Percentiles rank a stretch among this genome's conserved stretches.
Conservation (phyloP, 2,888 invertebrate genomes). For the Zhuqinia jingwanae region DNA sequence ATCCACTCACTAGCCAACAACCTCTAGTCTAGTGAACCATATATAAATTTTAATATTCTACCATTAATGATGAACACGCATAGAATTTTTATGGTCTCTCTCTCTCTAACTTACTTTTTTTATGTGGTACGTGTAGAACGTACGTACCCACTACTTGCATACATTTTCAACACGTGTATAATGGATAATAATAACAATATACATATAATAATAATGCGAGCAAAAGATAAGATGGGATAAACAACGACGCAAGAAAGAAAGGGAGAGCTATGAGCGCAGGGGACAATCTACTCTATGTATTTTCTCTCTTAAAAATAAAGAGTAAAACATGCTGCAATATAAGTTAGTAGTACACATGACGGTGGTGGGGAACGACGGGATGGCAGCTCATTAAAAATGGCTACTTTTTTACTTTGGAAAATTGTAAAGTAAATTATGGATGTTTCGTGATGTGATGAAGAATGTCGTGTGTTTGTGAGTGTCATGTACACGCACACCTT, state of each 20-base stretch:
- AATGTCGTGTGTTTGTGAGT: slow-evolving; percentile 28
- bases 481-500: slow-evolving; percentile 2
- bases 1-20: not conserved
- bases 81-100: not conserved
- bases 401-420: not conserved
- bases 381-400: slow-evolving; percentile 16
- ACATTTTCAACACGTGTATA: no score
- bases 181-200: no score
- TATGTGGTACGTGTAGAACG: no score
- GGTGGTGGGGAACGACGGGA: not conserved
- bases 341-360: no score
- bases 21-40: no score
- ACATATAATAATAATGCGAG: slow-evolving; percentile 9
- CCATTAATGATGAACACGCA: slow-evolving; percentile 29
- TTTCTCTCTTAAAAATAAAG: not conserved
- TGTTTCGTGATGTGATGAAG: slow-evolving; percentile 34
- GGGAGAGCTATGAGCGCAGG: no score
- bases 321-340: slow-evolving; percentile 15
- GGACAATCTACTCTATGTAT: not conserved
- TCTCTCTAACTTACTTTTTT: not conserved
- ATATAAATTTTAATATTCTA: not conserved
- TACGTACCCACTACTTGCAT: no score
- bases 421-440: not conserved
- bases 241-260: no score
- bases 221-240: not conserved